Conservation (phyloP, 2,797 vertebrate genomes). For the Sebastes iracundus region DNA sequence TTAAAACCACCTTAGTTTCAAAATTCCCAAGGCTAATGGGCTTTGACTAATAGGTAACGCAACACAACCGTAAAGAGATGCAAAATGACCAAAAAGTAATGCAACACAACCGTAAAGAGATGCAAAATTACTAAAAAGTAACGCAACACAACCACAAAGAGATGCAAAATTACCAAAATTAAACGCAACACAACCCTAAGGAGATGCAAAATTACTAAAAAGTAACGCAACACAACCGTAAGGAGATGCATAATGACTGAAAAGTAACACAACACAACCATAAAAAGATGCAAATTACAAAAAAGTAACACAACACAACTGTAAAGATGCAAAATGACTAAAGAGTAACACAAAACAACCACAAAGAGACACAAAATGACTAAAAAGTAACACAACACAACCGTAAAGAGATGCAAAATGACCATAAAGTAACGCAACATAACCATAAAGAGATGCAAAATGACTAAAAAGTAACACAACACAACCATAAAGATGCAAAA, state of each 20-base stretch:
- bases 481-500: too few relatives aligned
- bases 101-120: background rate
- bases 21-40: background rate
- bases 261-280: too few relatives aligned
- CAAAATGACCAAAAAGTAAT: background rate
- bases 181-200: background rate
- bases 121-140: background rate
- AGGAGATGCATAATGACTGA: background rate
- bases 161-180: background rate
- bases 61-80: background rate
- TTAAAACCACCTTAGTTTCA: background rate
- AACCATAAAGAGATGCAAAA: too few relatives aligned
- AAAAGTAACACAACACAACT: too few relatives aligned
- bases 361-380: background rate
- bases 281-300: background rate
- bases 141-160: background rate
- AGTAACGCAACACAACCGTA: rapidly evolving
- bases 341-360: too few relatives aligned
- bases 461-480: too few relatives aligned
- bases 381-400: too few relatives aligned
- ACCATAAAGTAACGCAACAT: too few relatives aligned
- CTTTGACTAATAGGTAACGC: background rate
- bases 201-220: background rate
- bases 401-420: background rate
- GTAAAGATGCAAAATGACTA: background rate